Percentiles rank a stretch among this genome's conserved stretches.
Conservation (phyloP, 2,797 vertebrate genomes). For the Rhinichthys osculus region DNA sequence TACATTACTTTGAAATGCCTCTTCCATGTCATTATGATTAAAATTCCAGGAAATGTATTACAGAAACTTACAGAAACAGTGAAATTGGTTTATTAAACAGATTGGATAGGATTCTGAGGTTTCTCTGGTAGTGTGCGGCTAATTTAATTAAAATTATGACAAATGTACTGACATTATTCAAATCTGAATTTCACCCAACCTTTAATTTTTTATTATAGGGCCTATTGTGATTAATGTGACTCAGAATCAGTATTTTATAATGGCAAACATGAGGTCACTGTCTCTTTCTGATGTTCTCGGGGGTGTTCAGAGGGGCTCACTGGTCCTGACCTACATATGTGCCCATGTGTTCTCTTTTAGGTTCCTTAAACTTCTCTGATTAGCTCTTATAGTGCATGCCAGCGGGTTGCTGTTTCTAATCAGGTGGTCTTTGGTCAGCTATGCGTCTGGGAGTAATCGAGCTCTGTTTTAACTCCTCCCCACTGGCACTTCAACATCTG, state of each 20-base stretch:
- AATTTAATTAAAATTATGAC: neutral
- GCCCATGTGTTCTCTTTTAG: slow-evolving; percentile 44
- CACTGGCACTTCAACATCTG: slow-evolving; percentile 47
- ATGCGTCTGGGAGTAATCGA: slow-evolving; percentile 65
- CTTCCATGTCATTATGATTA: neutral
- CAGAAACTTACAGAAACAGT: neutral
- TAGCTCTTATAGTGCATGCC: slow-evolving; percentile 56
- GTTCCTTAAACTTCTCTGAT: slow-evolving; percentile 56
- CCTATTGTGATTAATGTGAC: slow-evolving; percentile 1
- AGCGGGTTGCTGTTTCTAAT: slow-evolving; percentile 64
- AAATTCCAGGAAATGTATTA: neutral
- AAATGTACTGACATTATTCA: neutral
- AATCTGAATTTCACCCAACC: neutral
- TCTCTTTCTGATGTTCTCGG: neutral
- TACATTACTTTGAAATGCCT: neutral
- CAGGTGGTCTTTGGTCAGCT: slow-evolving; percentile 64
- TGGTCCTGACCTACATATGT: slow-evolving; percentile 40
- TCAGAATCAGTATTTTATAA: slow-evolving; percentile 44
- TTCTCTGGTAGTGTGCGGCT: neutral
- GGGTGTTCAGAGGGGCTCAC: slow-evolving; percentile 1
- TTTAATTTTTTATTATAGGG: neutral
- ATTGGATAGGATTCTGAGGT: neutral
- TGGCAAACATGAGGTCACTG: slow-evolving; percentile 35
- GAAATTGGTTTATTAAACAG: neutral
- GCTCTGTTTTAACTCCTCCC: slow-evolving; percentile 59